Evolutionary conservation across 92 coral and sea anemone genomes (phyloP).

Genomic region (Epizoanthus ramosus): DNA sequence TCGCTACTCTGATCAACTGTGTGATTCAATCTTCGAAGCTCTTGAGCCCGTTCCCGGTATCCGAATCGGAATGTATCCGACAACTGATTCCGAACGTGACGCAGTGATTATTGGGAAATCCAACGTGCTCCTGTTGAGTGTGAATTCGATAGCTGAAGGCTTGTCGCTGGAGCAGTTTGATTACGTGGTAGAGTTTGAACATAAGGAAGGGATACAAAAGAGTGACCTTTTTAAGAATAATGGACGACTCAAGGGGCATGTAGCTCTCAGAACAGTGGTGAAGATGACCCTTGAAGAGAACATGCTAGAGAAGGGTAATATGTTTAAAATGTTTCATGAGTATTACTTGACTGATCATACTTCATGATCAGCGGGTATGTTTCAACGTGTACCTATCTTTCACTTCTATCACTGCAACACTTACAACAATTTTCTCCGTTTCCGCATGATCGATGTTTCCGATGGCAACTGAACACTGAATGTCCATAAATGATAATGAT

Average conservation of each 20-base stretch:
- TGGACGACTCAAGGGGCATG: conserved; percentile 41
- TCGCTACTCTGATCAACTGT: conserved; percentile 42
- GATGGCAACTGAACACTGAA: too few relatives aligned
- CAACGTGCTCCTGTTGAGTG: conserved; percentile 51
- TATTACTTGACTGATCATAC: too few relatives aligned
- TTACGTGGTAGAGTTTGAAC: conserved; percentile 77
- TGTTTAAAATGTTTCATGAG: not conserved
- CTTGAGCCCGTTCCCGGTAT: conserved; percentile 46
- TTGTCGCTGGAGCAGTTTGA: conserved; percentile 77
- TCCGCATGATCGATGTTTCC: too few relatives aligned
- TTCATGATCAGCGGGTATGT: too few relatives aligned
- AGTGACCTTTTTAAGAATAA: conserved; percentile 17
- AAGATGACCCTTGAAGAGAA: conserved; percentile 2
- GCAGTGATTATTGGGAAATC: conserved; percentile 3
- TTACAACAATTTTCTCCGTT: too few relatives aligned
- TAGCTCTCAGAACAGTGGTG: conserved; percentile 44
- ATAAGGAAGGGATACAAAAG: conserved; percentile 36
- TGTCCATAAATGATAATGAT: too few relatives aligned
- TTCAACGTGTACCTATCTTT: too few relatives aligned
- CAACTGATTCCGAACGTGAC: conserved; percentile 17
- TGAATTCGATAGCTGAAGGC: conserved; percentile 51
- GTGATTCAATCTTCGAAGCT: conserved; percentile 45
- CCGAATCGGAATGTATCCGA: conserved; percentile 34
- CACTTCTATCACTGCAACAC: too few relatives aligned
- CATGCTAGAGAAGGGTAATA: conserved; percentile 25